These are phyloP conservation scores for Solenodon paradoxus DNA, from an alignment of 2,113 vertebrate species.

Conservation along the genomic window DNA sequence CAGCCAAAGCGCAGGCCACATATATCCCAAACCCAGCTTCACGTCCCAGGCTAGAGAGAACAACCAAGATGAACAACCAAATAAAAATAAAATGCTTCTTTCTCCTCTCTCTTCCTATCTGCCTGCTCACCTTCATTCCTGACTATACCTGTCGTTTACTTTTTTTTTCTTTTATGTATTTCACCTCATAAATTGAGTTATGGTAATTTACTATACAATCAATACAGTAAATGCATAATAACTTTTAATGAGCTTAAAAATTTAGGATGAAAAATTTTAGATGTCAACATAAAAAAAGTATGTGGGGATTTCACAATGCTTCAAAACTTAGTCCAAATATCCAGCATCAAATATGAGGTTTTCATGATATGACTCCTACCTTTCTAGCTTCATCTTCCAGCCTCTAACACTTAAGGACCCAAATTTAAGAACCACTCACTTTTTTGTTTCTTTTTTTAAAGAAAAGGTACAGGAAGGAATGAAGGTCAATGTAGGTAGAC, in stretches of 20 bases:
- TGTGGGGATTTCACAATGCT: background rate
- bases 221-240: background rate
- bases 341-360: background rate
- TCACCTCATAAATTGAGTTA: constrained; percentile 26
- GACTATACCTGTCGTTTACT: too few species aligned
- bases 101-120: too few species aligned
- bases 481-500: too few species aligned
- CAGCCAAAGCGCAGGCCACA: too few species aligned
- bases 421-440: constrained; percentile 12
- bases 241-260: constrained; percentile 33
- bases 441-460: too few species aligned
- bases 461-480: too few species aligned
- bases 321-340: background rate
- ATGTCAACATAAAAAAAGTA: background rate
- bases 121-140: too few species aligned
- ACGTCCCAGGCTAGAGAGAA: too few species aligned
- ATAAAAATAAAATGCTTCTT: too few species aligned
- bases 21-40: too few species aligned
- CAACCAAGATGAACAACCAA: too few species aligned
- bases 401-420: background rate
- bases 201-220: background rate
- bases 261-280: background rate
- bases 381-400: background rate
- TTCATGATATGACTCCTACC: background rate
- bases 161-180: too few species aligned